Evolutionary conservation across 2,888 invertebrate species (phyloP).

Genomic region (Drosophila rellima): DNA sequence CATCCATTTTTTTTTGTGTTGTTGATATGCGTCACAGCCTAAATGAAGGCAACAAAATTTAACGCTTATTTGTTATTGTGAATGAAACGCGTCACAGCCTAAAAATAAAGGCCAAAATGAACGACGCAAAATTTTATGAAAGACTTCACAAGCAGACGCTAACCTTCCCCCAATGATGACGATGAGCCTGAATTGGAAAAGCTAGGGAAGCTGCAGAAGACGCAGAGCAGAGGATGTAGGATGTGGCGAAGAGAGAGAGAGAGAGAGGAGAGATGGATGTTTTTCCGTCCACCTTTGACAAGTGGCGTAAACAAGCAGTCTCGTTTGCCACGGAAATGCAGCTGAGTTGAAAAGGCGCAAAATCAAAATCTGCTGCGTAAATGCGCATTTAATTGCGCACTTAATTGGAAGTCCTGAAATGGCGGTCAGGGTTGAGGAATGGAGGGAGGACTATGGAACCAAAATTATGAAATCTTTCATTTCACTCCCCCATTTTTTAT

Average conservation of each 20-base stretch:
- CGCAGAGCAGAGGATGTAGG: background rate
- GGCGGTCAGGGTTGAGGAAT: slow-evolving; percentile 2
- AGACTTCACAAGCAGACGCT: slow-evolving; percentile 42
- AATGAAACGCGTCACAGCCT: slow-evolving; percentile 42
- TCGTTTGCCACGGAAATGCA: slow-evolving; percentile 78
- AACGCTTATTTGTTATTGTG: slow-evolving; percentile 36
- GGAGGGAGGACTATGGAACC: background rate
- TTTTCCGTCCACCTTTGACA: slow-evolving; percentile 35
- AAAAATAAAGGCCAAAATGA: slow-evolving; percentile 65
- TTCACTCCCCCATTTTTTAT: slow-evolving; percentile 6
- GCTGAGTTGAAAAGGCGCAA: slow-evolving; percentile 39
- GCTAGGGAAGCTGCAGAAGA: slow-evolving; percentile 1
- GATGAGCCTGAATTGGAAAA: slow-evolving; percentile 18
- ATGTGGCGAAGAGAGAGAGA: background rate
- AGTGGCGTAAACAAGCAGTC: slow-evolving; percentile 64
- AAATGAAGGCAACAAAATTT: slow-evolving; percentile 54
- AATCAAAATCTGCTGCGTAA: slow-evolving; percentile 53
- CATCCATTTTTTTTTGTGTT: slow-evolving; percentile 2
- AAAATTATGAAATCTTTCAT: slow-evolving; percentile 29
- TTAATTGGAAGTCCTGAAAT: slow-evolving; percentile 58
- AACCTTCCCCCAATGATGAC: slow-evolving; percentile 16
- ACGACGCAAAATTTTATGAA: slow-evolving; percentile 63
- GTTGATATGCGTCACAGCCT: slow-evolving; percentile 62
- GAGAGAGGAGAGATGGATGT: slow-evolving; percentile 11
- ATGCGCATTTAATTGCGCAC: slow-evolving; percentile 77